Evolutionary conservation across 1,140 invertebrate genomes (phyloP).

Genomic region (Orchestia grillus): DNA sequence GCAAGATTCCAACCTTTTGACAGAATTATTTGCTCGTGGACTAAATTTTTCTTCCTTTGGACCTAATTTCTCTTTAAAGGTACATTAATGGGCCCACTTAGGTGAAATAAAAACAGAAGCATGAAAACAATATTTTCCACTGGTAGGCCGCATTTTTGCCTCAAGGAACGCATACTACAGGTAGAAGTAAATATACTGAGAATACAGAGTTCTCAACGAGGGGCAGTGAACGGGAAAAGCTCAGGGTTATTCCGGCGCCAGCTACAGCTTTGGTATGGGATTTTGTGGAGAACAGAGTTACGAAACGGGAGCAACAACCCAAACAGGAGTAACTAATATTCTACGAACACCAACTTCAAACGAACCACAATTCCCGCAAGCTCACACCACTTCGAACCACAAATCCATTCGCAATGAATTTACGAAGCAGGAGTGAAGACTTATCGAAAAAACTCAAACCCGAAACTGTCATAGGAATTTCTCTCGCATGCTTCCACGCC

Average conservation of each 20-base stretch:
- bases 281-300: neutral
- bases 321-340: neutral
- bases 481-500: too few relatives aligned
- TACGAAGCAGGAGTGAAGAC: too few relatives aligned
- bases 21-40: too few relatives aligned
- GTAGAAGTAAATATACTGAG: neutral
- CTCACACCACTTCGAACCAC: neutral
- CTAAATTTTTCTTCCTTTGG: too few relatives aligned
- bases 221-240: too few relatives aligned
- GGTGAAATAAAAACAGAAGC: too few relatives aligned
- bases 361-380: neutral
- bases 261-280: neutral
- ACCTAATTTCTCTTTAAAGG: too few relatives aligned
- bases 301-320: neutral
- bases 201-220: neutral
- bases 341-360: neutral
- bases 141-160: too few relatives aligned
- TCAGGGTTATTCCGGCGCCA: neutral
- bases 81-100: too few relatives aligned
- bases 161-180: too few relatives aligned
- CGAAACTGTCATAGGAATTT: neutral
- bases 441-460: neutral
- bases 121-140: too few relatives aligned
- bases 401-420: neutral
- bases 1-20: too few relatives aligned